Evolutionary conservation across 2,888 invertebrate species (phyloP), one percentile per base, ranked within the genome.

Genomic region (Apodemia hepburni): DNA sequence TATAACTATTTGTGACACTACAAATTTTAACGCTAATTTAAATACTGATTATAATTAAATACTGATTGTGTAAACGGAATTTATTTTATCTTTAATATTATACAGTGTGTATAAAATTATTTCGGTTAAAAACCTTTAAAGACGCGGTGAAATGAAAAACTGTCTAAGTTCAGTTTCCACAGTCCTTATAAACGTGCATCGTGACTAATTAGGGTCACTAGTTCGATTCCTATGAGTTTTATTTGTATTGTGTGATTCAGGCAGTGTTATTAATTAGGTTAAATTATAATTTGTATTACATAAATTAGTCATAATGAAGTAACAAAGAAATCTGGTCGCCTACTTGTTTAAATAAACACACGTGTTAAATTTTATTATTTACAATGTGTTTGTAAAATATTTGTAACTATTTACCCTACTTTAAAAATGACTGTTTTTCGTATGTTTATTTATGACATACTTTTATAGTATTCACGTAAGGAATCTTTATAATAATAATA

Each of bases 281-380:
- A 29, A 47, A 38, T 38, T 38, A 38, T 38, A 38, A 12, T 38
- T 12, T 60, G n/a, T 5, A 38, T n/a, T 54, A 54, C 42, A 47
- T 61, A 54, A 61, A 61, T 42, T 61, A 54, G 54, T 61, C 54
- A 61, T 61, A 9, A 61, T 38, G 35, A n/a, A 27, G 60, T 18
- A 45, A 61, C 61, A 61, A 61, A 61, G 54, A 22, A 22, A 54
- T 38, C 22, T 27, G 51, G 11, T 51, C 22, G 18, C 51, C 18
- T 18, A 51, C 12, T 51, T 51, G 3, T 11, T 51, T 51, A 11
- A 51, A 5, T 18, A 51, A 51, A 51, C 17, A 49, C 49, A 49
- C 9, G 15, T 49, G 49, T 49, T 49, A 35, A 1, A 11, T 35
- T 35, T 35, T 35, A 29, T 29, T 29, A 29, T 29, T 29, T 7